phyloP scores from a whole-genome alignment of 2,113 vertebrate genomes.

The Catharus bicknelli region DNA sequence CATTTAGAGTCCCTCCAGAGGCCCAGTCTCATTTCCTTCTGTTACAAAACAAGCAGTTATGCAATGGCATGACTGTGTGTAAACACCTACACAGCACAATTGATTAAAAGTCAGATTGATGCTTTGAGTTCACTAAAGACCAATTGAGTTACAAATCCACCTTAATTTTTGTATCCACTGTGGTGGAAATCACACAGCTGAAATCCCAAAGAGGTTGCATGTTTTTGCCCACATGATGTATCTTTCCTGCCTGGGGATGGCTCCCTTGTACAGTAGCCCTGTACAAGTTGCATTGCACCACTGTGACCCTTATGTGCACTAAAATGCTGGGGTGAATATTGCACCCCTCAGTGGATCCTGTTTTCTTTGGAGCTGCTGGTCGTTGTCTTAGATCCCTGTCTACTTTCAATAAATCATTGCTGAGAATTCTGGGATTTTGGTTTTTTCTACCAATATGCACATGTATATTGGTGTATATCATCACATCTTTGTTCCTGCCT shows the following conservation, averaged over 20 bases:
- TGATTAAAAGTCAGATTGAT: neutral
- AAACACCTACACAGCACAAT: neutral
- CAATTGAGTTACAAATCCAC: neutral
- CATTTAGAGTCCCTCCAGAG: neutral
- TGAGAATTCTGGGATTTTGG: neutral
- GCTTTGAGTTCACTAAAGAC: neutral
- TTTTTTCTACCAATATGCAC: neutral
- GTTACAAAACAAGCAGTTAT: neutral
- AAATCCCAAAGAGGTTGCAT: neutral
- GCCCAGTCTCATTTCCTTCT: neutral
- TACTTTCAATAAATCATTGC: neutral
- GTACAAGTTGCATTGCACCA: neutral
- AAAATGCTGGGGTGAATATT: neutral
- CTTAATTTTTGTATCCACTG: neutral
- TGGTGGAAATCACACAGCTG: neutral
- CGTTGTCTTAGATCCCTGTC: neutral
- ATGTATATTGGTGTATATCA: neutral
- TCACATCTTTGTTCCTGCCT: neutral
- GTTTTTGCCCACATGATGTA: neutral
- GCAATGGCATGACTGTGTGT: neutral
- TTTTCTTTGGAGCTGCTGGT: neutral
- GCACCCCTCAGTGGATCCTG: rapidly evolving
- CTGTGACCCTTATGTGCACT: neutral
- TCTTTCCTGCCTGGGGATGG: neutral
- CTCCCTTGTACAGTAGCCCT: neutral